A percentile compares a stretch with the other conserved stretches of the same genome.
phyloP scores from a whole-genome alignment of 2,113 vertebrate genomes.

The Ardeotis arabs region DNA sequence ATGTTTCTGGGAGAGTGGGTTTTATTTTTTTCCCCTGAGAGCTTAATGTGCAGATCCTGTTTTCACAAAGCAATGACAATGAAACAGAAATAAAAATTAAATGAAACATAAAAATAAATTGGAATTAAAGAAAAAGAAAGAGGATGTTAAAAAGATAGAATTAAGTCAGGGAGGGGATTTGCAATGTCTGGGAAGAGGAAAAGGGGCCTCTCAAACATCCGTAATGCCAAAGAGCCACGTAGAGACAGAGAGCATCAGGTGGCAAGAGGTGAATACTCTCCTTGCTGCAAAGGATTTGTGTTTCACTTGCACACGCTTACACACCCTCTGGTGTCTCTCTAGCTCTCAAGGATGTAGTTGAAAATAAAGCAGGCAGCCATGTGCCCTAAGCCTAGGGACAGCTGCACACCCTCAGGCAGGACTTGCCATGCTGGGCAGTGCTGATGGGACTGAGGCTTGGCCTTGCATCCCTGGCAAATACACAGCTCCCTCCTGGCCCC shows the following conservation, averaged over 20 bases:
- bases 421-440: not conserved
- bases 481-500: not conserved
- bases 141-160: not conserved
- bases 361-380: not conserved
- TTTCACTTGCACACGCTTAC: accelerated
- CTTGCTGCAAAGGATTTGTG: not conserved
- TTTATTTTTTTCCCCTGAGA: accelerated
- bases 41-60: not conserved
- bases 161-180: not conserved
- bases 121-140: not conserved
- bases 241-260: not conserved
- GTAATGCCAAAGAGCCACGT: not conserved
- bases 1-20: not conserved
- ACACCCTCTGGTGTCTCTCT: not conserved
- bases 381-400: not conserved
- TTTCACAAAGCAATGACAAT: not conserved
- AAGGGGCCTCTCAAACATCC: not conserved
- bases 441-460: not conserved
- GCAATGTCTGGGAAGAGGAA: not conserved
- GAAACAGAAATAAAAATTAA: not conserved
- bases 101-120: not conserved
- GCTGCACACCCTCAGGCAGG: not conserved
- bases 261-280: not conserved
- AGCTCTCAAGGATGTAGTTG: not conserved
- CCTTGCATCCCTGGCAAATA: accelerated